These are phyloP conservation scores for Oenanthe melanoleuca DNA, from an alignment of 2,113 vertebrate species.

Conservation along the genomic window DNA sequence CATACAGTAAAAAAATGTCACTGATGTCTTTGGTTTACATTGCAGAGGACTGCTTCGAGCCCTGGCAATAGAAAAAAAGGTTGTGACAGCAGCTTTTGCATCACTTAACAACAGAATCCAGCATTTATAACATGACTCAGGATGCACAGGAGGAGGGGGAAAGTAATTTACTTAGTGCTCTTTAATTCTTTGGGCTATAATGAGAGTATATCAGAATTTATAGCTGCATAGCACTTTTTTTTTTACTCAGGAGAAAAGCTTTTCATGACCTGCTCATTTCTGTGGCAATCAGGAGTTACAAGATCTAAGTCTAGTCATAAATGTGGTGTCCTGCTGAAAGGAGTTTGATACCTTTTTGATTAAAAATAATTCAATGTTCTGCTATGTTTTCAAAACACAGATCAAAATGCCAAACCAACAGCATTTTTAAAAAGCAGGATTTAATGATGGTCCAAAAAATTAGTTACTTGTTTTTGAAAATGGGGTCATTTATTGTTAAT, in stretches of 20 bases:
- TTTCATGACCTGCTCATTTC: constrained; percentile 58
- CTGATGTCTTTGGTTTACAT: constrained; percentile 61
- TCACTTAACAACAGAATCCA: constrained; percentile 63
- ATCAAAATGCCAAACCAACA: background rate
- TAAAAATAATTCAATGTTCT: background rate
- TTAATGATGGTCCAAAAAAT: background rate
- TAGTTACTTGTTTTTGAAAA: background rate
- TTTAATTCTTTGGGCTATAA: constrained; percentile 65
- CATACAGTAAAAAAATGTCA: constrained; percentile 66
- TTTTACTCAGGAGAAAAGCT: constrained; percentile 51
- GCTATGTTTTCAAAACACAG: background rate
- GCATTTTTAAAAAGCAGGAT: background rate
- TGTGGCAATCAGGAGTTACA: constrained; percentile 31
- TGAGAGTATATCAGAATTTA: constrained; percentile 60
- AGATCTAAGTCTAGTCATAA: constrained; percentile 29
- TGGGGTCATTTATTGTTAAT: constrained; percentile 32
- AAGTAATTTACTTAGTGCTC: constrained; percentile 48
- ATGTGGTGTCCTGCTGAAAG: constrained; percentile 30
- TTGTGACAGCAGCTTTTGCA: constrained; percentile 62
- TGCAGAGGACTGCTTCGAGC: constrained; percentile 63
- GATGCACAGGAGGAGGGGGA: constrained; percentile 4
- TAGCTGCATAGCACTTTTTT: constrained; percentile 39
- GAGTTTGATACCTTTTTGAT: background rate
- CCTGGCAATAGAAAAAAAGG: constrained; percentile 64
- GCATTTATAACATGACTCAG: constrained; percentile 50